Evolutionary conservation across 2,113 vertebrate genomes (phyloP), one percentile per base, ranked within the genome.

Genomic region (Pycnonotus jocosus): DNA sequence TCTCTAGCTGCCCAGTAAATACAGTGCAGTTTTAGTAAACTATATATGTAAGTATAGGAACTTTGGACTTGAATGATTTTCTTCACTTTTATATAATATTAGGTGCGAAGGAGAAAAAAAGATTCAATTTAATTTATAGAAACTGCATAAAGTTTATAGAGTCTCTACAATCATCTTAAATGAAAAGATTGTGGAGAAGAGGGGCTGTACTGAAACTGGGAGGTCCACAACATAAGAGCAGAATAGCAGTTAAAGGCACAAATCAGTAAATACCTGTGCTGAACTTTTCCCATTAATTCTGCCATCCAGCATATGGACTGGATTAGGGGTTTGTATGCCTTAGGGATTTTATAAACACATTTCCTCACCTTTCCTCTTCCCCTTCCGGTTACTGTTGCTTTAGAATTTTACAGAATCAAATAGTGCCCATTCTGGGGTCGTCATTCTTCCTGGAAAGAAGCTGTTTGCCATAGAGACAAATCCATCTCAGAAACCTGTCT

Each of bases 101-200:
- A 96, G 91, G 93, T 96, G 96, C 6, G 18, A 96, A 95, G 62
- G 51, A 88, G 85, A 37, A 97, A 96, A 95, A 97, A 97, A 97
- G n/a, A 89, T 94, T 88, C 66, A 3, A 64, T 97, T 92, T 93
- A 88, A 80, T 98, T 97, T 98, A 97, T 96, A 95, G 96, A 97
- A 97, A 95, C 92, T 88, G 58, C 96, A 96, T 97, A 97, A 98
- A 96, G 70, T 98, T 98, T 98, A 98, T 96, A 91, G 96, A 97
- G 97, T 97, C 87, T 96, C 90, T 87, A 86, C 93, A 88, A 60
- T 78, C 15, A 0, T 80, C 93, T 80, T 72, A 70, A 88, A 93
- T 80, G 47, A 92, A 91, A 72, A 80, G 27, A 18, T 16, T 50
- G 21, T 90, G 61, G 85, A 62, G 62, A 80, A 61, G 64, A 91